Conservation (phyloP, 2,797 vertebrate genomes). For the Pipistrellus pygmaeus region DNA sequence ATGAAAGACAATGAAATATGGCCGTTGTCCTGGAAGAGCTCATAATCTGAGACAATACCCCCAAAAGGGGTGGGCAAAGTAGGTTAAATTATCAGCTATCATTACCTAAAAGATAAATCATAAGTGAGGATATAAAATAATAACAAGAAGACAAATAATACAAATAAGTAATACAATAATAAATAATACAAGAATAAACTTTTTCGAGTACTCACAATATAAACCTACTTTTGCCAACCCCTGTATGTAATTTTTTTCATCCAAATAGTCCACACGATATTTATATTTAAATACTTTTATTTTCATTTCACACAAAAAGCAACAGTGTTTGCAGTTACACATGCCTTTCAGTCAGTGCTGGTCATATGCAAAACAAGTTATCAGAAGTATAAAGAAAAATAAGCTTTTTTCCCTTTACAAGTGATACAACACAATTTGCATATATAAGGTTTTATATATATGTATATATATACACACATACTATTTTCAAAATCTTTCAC, state of each 20-base stretch:
- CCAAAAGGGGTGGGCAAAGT: background rate
- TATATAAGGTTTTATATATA: slow-evolving; percentile 74
- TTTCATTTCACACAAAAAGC: slow-evolving; percentile 84
- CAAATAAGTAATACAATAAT: background rate
- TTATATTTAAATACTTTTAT: slow-evolving; percentile 86
- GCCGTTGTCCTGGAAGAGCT: background rate
- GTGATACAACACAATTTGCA: slow-evolving; percentile 81
- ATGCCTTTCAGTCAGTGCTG: slow-evolving; percentile 85
- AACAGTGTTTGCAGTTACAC: slow-evolving; percentile 83
- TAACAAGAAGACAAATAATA: background rate
- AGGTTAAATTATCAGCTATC: background rate
- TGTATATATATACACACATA: slow-evolving; percentile 64
- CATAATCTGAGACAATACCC: background rate
- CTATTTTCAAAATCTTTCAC: slow-evolving; percentile 76
- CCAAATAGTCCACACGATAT: slow-evolving; percentile 34
- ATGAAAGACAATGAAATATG: background rate
- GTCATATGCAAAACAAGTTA: slow-evolving; percentile 82
- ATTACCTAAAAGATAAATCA: background rate
- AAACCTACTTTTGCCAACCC: background rate
- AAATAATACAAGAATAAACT: background rate
- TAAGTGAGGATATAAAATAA: background rate
- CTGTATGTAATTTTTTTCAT: background rate
- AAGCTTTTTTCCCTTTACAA: slow-evolving; percentile 82
- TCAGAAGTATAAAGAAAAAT: slow-evolving; percentile 85
- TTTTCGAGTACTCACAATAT: background rate